Base-by-base conservation (phyloP, 2,888 invertebrate genomes). In the Dolichomitus sp. region DNA sequence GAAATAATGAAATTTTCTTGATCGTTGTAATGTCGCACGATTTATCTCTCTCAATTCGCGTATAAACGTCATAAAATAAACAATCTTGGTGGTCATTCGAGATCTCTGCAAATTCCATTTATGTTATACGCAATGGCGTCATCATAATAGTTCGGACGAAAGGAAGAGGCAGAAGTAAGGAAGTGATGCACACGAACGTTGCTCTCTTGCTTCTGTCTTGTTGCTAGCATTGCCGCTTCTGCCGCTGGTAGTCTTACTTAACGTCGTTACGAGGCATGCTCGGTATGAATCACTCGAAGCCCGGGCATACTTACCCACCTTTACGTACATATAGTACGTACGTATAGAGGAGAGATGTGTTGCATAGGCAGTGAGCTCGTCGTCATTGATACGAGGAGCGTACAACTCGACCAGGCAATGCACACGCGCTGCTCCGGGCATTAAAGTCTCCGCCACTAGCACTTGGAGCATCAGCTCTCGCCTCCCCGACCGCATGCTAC, bases 361-460 rank as follows among this genome's bases (percentile, higher is more conserved):
- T 79, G 84, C 86, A 76, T 69, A 78, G 65, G 82, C 79, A 68
- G 72, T 59, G 78, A 69, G 63, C 76, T 30, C 65, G 70, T 70
- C 83, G 84, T 84, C 84, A 84, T 82, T 83, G 78, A 75, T 70
- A 83, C 83, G 73, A 80, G 69, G 63, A 80, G 76, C 76, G 68
- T 45, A 42, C 54, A 40, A 45, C 33, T 45, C 50, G 11, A 65
- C 37, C 54, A 40, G 30, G 80, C 76, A 68, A 82, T 83, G 83
- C 80, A 83, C 83, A 48, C 76, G 70, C 78, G 80, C 75, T 77
- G 85, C 86, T 85, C 76, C 84, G 81, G 82, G 80, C 84, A 81
- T 85, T 81, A 83, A 78, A 84, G 85, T 82, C 81, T 85, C 85
- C 82, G 86, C 87, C 85, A 85, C 84, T 80, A 76, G 82, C 61